Evolutionary conservation across 2,888 invertebrate genomes (phyloP).

Genomic region (Celastrina argiolus): DNA sequence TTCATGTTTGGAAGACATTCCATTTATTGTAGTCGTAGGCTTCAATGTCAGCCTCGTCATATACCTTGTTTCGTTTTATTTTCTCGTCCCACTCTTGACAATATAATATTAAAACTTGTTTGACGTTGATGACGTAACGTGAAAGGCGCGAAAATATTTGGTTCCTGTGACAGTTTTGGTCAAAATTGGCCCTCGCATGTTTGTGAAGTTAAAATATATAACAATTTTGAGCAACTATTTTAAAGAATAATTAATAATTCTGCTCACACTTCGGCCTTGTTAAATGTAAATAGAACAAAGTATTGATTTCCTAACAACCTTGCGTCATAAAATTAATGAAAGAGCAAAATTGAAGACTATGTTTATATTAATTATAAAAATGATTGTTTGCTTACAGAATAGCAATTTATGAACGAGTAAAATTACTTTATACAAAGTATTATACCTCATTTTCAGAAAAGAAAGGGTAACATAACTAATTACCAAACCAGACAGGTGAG

Average conservation of each 20-base stretch:
- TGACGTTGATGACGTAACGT: neutral
- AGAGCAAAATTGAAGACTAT: neutral
- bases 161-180: neutral
- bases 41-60: neutral
- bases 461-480: no score
- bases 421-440: no score
- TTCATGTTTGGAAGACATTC: slow-evolving; percentile 1
- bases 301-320: neutral
- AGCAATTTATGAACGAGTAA: neutral
- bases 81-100: neutral
- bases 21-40: neutral
- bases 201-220: neutral
- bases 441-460: no score
- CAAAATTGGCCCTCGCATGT: neutral
- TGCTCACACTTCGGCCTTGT: neutral
- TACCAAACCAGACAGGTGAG: no score
- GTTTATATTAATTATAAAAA: neutral
- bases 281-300: neutral
- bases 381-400: neutral
- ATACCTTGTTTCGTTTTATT: slow-evolving; percentile 2
- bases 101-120: neutral
- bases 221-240: neutral
- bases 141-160: neutral
- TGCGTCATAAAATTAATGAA: neutral
- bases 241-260: neutral